phyloP scores from a whole-genome alignment of 2,888 invertebrate species.

The Drosophila neutralis region DNA sequence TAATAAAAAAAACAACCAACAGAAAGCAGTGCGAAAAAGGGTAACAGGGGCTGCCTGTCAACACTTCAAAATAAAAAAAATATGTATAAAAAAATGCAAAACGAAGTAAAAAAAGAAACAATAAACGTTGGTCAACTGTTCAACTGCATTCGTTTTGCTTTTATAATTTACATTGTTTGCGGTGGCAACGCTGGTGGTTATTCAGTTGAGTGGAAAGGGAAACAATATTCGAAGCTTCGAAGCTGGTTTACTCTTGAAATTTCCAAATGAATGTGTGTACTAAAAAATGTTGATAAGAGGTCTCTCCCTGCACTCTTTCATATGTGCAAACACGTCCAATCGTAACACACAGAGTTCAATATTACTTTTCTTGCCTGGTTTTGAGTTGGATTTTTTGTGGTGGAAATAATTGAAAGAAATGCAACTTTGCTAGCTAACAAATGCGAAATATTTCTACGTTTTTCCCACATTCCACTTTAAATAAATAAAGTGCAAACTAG shows the following conservation, averaged over 20 bases:
- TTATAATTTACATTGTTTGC: constrained; percentile 78
- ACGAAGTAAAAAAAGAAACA: constrained; percentile 21
- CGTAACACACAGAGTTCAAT: neutral
- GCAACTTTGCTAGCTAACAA: neutral
- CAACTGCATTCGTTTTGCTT: constrained; percentile 67
- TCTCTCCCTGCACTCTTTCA: neutral
- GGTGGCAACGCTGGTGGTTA: constrained; percentile 44
- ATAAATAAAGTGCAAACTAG: neutral
- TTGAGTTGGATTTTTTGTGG: neutral
- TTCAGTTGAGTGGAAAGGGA: constrained; percentile 39
- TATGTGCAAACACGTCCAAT: constrained; percentile 3
- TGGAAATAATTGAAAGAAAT: neutral
- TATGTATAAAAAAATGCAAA: neutral
- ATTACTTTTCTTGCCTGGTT: neutral
- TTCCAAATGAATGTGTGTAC: constrained; percentile 23
- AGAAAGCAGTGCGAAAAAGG: constrained; percentile 24
- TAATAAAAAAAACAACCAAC: constrained; percentile 32
- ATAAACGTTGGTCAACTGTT: constrained; percentile 51
- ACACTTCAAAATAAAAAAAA: constrained; percentile 52
- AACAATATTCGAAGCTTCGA: constrained; percentile 36
- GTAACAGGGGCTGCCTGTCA: constrained; percentile 53
- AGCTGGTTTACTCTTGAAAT: constrained; percentile 32
- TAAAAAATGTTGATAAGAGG: constrained; percentile 8
- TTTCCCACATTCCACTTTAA: neutral
- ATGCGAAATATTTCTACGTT: neutral